phyloP scores from a whole-genome alignment of 92 coral and sea anemone genomes.

The Diadumene lineata region DNA sequence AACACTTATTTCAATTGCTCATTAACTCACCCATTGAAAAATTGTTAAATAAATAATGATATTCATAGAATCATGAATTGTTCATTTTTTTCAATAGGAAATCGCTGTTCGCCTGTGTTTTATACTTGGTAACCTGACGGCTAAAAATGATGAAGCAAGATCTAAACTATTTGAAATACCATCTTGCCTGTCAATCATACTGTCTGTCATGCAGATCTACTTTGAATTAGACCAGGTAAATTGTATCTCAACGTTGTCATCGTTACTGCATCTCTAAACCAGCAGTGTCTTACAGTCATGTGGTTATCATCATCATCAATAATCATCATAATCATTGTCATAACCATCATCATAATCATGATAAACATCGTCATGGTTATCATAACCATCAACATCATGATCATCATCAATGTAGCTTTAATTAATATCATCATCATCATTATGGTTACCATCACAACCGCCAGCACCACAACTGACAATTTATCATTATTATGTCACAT shows the following conservation, averaged over 20 bases:
- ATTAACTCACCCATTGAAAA: background rate
- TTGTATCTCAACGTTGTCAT: too few species aligned
- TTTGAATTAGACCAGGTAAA: conserved; percentile 79
- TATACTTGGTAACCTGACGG: conserved; percentile 90
- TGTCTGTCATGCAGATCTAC: conserved; percentile 82
- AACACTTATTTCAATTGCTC: background rate
- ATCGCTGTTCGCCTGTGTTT: conserved; percentile 84
- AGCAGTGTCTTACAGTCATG: too few species aligned
- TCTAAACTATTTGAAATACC: conserved; percentile 60
- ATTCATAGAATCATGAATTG: background rate
- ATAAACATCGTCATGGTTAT: background rate
- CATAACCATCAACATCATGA: background rate
- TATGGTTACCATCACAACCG: background rate
- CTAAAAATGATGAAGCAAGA: conserved; percentile 87
- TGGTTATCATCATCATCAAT: too few species aligned
- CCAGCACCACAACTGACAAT: background rate
- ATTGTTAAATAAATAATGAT: background rate
- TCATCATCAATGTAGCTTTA: background rate
- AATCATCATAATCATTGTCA: too few species aligned
- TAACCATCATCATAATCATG: background rate
- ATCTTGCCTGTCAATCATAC: conserved; percentile 60
- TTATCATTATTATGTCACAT: too few species aligned
- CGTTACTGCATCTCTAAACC: too few species aligned
- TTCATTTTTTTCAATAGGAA: conserved; percentile 54
- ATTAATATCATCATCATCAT: background rate